Percentiles rank a stretch among this genome's conserved stretches.
Conservation (phyloP, 2,888 invertebrate species). For the Orthosia gracilis region DNA sequence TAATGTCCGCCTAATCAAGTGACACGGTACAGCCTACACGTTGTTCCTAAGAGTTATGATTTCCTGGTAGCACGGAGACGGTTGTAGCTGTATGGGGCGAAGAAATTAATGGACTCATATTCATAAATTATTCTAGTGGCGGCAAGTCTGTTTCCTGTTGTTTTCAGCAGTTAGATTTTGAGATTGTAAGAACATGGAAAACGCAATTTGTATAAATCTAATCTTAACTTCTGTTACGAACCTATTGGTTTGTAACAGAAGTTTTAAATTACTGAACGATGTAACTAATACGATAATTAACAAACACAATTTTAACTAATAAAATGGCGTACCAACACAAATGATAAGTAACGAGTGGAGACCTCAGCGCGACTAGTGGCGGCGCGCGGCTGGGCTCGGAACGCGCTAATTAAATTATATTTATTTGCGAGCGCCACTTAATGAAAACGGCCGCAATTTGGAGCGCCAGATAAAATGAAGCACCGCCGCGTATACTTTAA, state of each 20-base stretch:
- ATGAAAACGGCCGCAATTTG: conserved; percentile 82
- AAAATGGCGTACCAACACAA: conserved; percentile 35
- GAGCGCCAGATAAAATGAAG: conserved; percentile 69
- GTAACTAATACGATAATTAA: neutral
- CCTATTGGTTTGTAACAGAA: neutral
- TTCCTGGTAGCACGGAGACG: conserved; percentile 40
- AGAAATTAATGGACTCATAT: conserved; percentile 30
- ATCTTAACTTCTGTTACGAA: neutral
- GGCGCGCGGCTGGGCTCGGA: conserved; percentile 38
- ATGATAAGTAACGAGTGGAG: conserved; percentile 17
- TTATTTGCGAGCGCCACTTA: conserved; percentile 78
- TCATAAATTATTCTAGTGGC: conserved; percentile 13
- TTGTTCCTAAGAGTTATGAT: conserved; percentile 48
- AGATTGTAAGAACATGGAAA: neutral
- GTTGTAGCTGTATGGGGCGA: neutral
- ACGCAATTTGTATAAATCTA: neutral
- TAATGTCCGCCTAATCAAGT: conserved; percentile 55
- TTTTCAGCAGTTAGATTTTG: neutral
- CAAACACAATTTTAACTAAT: conserved; percentile 10
- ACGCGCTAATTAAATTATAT: conserved; percentile 80
- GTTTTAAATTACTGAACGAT: neutral
- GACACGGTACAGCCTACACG: conserved; percentile 45
- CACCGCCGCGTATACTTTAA: conserved; percentile 83
- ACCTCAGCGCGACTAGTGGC: conserved; percentile 25
- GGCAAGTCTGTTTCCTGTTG: conserved; percentile 9